Evolutionary conservation across 2,888 invertebrate genomes (phyloP), one percentile per base, ranked within the genome.

Genomic region (Melanophora roralis): DNA sequence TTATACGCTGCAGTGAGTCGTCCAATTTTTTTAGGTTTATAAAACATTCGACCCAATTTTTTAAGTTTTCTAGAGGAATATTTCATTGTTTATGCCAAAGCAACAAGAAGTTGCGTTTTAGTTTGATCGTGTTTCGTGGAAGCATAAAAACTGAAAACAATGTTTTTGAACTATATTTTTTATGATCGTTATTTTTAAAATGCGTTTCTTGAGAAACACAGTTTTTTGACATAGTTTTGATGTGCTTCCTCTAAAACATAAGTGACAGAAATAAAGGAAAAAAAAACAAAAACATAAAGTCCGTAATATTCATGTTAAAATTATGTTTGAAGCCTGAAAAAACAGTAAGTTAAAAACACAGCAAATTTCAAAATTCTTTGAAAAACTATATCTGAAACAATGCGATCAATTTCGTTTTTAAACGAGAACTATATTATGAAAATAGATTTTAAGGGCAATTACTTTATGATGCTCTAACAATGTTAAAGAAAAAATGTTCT

Each of bases 21-120:
- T 60, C 59, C 49, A 79, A 75, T 67, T 75, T 75, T 76, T 79
- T 79, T 65, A 67, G 47, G 74, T 47, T 49, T 65, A 67, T 79
- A 75, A 75, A 75, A 75, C 71, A 79, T 79, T 79, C 75, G 79
- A 75, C 38, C 71, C 59, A 79, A 75, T 79, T 79, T 79, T 74
- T 79, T 79, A 71, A 79, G 65, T 75, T 79, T 79, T 79, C 74
- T 72, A 40, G 71, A 79, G 23, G 53, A 79, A 34, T 49, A 65
- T 74, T 59, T 55, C 71, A 71, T 74, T 75, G 75, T 75, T 55
- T 43, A 40, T 53, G 47, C 32, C 60, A 60, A 65, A 51, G 69
- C 69, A 59, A 67, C 71, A 67, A 71, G 71, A 67, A 67, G 38
- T 65, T 47, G 45, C 53, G 45, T 59, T 59, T 55, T 40, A 45